Percentiles rank a stretch among this genome's conserved stretches.
These are phyloP conservation scores for Trichoplusia ni DNA, from an alignment of 1,140 invertebrate species.

Conservation along the genomic window DNA sequence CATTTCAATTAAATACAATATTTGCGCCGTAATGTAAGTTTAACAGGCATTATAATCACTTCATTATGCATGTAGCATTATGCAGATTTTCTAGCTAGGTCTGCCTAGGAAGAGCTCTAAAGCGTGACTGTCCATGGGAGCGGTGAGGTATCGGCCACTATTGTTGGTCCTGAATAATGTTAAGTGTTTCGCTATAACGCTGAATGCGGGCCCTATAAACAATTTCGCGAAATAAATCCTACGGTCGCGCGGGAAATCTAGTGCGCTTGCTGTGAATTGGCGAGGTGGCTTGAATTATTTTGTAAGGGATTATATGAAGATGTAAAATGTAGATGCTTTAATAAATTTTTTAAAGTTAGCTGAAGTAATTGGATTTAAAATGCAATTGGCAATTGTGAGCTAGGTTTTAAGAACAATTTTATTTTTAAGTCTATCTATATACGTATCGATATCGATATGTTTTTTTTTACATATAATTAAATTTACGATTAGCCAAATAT, in stretches of 20 bases:
- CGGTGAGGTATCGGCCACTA: conserved; percentile 39
- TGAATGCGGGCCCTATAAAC: conserved; percentile 59
- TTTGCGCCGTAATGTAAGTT: background rate
- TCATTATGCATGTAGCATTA: conserved; percentile 41
- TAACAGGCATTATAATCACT: conserved; percentile 52
- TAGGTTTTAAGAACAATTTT: too few relatives aligned
- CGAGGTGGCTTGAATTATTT: background rate
- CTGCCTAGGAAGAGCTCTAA: conserved; percentile 60
- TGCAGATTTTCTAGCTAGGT: conserved; percentile 64
- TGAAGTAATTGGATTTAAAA: too few relatives aligned
- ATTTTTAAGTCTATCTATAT: too few relatives aligned
- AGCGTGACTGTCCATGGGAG: conserved; percentile 67
- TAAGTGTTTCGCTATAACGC: conserved; percentile 54
- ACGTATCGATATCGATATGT: too few relatives aligned
- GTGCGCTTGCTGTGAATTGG: conserved; percentile 38
- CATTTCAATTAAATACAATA: background rate
- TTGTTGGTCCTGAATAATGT: conserved; percentile 62
- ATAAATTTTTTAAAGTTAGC: too few relatives aligned
- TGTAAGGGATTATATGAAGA: background rate
- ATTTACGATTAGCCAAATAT: too few relatives aligned
- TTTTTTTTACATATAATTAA: background rate
- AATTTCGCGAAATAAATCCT: conserved; percentile 72
- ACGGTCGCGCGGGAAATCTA: conserved; percentile 37
- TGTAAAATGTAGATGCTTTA: too few relatives aligned
- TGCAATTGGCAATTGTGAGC: too few relatives aligned